Evolutionary conservation across 2,113 vertebrate genomes (phyloP), one percentile per base, ranked within the genome.

Genomic region (Coracopsis vasa): DNA sequence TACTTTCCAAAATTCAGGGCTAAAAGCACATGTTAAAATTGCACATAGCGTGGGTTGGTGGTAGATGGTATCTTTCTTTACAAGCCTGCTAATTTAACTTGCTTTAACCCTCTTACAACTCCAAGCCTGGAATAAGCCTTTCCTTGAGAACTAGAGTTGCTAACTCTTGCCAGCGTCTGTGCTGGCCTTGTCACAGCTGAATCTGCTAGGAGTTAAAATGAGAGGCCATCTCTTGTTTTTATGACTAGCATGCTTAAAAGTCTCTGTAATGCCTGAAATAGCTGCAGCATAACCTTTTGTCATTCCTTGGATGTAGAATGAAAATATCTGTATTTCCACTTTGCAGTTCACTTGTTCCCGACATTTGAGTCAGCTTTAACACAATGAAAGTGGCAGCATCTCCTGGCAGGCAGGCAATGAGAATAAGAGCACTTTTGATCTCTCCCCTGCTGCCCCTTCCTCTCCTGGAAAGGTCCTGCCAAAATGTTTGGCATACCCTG

Each of bases 301-400:
- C 64, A 80, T 95, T 44, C 28, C 44, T 62, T 93, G 92, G 61
- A 62, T 94, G 37, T 48, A 62, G 25, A 74, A 60, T n/a, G 27
- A 66, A 92, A 94, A 85, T 94, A 74, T 47, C 41, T 44, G 41
- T 86, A 64, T 92, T 95, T 92, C 44, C 18, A 70, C 66, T 93
- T 87, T 39, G 45, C 17, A 42, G 29, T 88, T 96, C 45, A 24
- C 66, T 94, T 79, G 71, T 77, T 79, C 24, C 39, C 66, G 90
- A 74, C 79, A 33, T 84, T 54, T 94, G 67, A 92, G 65, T 74
- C 80, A 62, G 71, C 48, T 96, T 83, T 95, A 94, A 80, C 67
- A 60, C 51, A 23, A 15, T 84, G 61, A 35, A 97, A 85, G 80
- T 39, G 25, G 73, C 88, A 91, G 47, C 47, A 17, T 88, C 66